A percentile compares a stretch with the other conserved stretches of the same genome.
phyloP scores from a whole-genome alignment of 1,140 invertebrate genomes.

The Zaprionus tsacasi region DNA sequence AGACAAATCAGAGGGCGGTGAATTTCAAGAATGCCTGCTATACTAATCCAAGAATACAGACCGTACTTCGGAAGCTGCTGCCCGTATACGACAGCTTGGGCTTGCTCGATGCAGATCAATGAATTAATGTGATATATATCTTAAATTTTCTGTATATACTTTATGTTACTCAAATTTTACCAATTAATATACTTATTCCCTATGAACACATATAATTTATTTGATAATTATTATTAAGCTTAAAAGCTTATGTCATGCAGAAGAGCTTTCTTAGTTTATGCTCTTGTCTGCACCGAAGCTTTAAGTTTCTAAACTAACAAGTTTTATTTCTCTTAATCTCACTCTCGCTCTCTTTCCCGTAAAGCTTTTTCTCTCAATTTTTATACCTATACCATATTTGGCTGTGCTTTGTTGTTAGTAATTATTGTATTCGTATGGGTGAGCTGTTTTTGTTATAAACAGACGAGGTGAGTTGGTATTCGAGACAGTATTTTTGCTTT shows the following conservation, averaged over 20 bases:
- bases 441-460: too few species aligned
- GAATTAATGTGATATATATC: constrained; percentile 17
- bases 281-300: not conserved
- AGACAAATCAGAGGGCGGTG: constrained; percentile 60
- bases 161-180: not conserved
- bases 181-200: not conserved
- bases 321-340: not conserved
- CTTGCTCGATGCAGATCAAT: constrained; percentile 73
- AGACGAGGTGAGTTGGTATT: not conserved
- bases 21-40: constrained; percentile 73
- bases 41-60: constrained; percentile 53
- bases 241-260: too few species aligned
- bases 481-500: not conserved
- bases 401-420: not conserved
- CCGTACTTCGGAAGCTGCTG: constrained; percentile 53
- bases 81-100: constrained; percentile 66
- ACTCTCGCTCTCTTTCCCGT: not conserved
- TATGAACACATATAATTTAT: not conserved
- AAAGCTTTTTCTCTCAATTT: constrained; percentile 1
- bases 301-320: not conserved
- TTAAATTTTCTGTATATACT: constrained; percentile 7
- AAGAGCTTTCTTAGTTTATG: not conserved
- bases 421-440: not conserved
- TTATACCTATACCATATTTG: constrained; percentile 3
- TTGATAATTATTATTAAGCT: too few species aligned